A percentile compares a stretch with the other conserved stretches of the same genome.
These are phyloP conservation scores for Aselliscus stoliczkanus DNA, from an alignment of 2,797 vertebrate genomes.

Conservation along the genomic window DNA sequence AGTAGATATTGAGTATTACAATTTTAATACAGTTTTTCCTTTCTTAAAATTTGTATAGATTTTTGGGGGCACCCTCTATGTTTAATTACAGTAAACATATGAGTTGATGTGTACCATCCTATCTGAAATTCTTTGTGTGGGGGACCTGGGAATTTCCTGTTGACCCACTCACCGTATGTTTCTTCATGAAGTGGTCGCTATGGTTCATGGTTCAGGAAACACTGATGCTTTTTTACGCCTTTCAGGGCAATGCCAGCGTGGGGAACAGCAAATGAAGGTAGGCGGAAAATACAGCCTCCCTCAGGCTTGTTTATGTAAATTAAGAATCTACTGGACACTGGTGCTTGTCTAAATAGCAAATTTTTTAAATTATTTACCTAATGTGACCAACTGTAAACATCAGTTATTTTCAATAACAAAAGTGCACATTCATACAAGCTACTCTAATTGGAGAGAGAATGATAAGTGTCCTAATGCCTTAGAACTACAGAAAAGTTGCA, in stretches of 20 bases:
- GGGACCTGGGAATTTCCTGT: not conserved
- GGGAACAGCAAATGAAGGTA: not conserved
- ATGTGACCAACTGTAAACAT: constrained; percentile 6
- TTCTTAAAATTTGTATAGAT: too few relatives aligned
- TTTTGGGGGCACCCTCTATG: too few relatives aligned
- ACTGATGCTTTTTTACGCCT: not conserved
- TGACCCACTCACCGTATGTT: not conserved
- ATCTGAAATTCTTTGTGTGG: not conserved
- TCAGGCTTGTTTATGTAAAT: not conserved
- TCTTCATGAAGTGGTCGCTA: not conserved
- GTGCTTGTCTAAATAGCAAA: not conserved
- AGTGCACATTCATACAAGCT: not conserved
- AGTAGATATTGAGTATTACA: too few relatives aligned
- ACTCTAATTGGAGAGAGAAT: constrained; percentile 3
- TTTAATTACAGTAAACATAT: not conserved
- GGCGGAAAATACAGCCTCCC: not conserved
- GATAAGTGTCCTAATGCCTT: not conserved
- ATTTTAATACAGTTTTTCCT: too few relatives aligned
- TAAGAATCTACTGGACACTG: not conserved
- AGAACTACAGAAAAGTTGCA: not conserved
- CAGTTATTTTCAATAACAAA: not conserved
- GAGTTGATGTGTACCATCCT: not conserved
- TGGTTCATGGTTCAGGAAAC: not conserved
- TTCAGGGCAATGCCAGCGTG: not conserved
- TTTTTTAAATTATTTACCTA: not conserved